Base-by-base conservation (phyloP, 2,113 vertebrate genomes). In the Chaetops frenatus region DNA sequence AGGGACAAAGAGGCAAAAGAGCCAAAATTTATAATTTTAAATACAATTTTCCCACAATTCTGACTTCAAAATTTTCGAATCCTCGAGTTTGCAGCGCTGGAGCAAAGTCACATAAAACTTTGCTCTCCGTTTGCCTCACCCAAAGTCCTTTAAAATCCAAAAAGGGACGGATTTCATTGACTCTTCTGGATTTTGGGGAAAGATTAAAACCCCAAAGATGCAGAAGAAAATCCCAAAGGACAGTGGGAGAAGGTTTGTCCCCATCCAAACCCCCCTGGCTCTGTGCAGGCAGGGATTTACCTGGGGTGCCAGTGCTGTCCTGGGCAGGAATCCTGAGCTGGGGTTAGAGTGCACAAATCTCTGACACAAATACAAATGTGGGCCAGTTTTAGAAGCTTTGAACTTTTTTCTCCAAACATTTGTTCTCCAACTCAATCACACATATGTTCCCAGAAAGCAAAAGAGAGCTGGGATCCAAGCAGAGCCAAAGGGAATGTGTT, bases 401-500 rank as follows among this genome's bases (percentile, higher is more conserved):
- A 94, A 95, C 82, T 95, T 81, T 66, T 66, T 74, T 44, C 61
- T 90, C 82, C 80, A 90, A 96, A 93, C 90, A 84, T 96, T 96
- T 92, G 40, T 67, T 88, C 82, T 79, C 82, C 35, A 35, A 21
- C 80, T 96, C 85, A 72, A 4, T 81, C 81, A 57, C 69, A 92
- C 88, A 48, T 21, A 80, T 40, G 76, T 81, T 97, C 90, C 60
- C 95, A 95, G 86, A 96, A 84, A 91, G 86, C 77, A 79, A 62
- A 78, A 95, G 92, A 25, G 81, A 87, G 78, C 36, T 0, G 29
- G 83, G 36, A 60, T 82, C 42, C 82, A 20, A 81, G 85, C 16
- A n/a, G 77, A 92, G 93, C 94, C 94, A 97, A 22, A 92, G 93
- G 87, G 95, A 96, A 90, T 5, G 85, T 4, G 61, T 81, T 96